Base-by-base conservation (phyloP, 2,113 vertebrate genomes). In the Lepidothrix coronata region DNA sequence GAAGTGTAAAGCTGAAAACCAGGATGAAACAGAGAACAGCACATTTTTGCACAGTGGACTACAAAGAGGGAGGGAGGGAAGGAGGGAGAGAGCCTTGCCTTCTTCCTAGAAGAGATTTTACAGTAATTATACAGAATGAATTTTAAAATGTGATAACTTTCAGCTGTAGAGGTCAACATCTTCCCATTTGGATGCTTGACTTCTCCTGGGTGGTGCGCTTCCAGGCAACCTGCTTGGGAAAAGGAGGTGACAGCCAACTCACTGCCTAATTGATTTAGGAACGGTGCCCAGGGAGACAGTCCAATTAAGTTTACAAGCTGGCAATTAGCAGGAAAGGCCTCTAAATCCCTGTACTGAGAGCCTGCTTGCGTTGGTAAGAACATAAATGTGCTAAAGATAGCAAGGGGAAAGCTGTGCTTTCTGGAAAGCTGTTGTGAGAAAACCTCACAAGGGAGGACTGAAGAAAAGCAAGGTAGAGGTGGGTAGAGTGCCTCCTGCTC, bases 261-360 rank as follows among this genome's bases (percentile, higher is more conserved):
- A 91, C 96, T 97, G 98, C 97, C 97, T 98, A 99, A 99, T 98
- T 99, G 98, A 99, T 98, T 98, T 98, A 98, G 98, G 98, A 98
- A 98, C 95, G 59, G 97, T 93, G 98, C 98, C 98, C 97, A 98
- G 98, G 98, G 98, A 98, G 97, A 98, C 97, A 96, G 97, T 97
- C 98, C 99, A 99, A 99, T 99, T 99, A 99, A 99, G 99, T 99
- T 99, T 98, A 99, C 98, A 99, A 99, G 98, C 98, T 98, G 97
- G 98, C 98, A 99, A 99, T 99, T 99, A 99, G 98, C 98, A 98
- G 98, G 76, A 97, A 98, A 98, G 98, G 97, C 97, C 98, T 98
- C 97, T 97, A 98, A 99, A 99, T 98, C 98, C 99, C 99, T 97
- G 96, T 88, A 97, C 98, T 97, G 98, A 98, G 98, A 99, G 98